phyloP scores from a whole-genome alignment of 2,113 vertebrate genomes.

The Myotis davidii region DNA sequence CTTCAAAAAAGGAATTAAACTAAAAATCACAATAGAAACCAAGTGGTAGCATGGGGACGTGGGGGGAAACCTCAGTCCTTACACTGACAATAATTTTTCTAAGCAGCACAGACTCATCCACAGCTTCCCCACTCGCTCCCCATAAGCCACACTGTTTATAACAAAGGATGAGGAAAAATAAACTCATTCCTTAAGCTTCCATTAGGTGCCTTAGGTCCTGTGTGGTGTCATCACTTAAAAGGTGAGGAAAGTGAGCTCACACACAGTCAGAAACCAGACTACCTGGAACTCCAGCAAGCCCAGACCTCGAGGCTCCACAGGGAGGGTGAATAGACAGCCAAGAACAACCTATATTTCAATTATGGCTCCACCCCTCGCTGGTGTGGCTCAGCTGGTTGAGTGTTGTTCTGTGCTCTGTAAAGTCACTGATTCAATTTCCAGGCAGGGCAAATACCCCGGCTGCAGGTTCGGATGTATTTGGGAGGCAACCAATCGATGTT shows the following conservation, averaged over 20 bases:
- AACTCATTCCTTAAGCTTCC: neutral
- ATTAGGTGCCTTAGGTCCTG: neutral
- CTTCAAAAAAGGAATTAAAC: neutral
- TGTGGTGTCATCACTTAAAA: neutral
- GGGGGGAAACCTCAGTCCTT: rapidly evolving
- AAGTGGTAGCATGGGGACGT: rapidly evolving
- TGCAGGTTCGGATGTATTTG: no score
- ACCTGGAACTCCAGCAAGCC: neutral
- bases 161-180: neutral
- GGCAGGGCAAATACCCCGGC: no score
- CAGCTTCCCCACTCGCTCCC: rapidly evolving
- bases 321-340: neutral
- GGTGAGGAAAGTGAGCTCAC: neutral
- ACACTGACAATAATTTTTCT: rapidly evolving
- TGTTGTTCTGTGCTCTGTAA: no score
- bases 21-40: neutral
- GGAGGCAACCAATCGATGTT: no score
- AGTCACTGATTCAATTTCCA: no score
- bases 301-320: neutral
- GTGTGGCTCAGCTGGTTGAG: no score
- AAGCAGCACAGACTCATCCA: neutral
- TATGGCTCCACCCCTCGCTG: neutral
- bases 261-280: neutral
- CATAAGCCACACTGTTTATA: neutral
- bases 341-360: neutral